Percentiles rank a stretch among this genome's conserved stretches.
Evolutionary conservation across 2,888 invertebrate species (phyloP).

Genomic region (Pheosia tremula): DNA sequence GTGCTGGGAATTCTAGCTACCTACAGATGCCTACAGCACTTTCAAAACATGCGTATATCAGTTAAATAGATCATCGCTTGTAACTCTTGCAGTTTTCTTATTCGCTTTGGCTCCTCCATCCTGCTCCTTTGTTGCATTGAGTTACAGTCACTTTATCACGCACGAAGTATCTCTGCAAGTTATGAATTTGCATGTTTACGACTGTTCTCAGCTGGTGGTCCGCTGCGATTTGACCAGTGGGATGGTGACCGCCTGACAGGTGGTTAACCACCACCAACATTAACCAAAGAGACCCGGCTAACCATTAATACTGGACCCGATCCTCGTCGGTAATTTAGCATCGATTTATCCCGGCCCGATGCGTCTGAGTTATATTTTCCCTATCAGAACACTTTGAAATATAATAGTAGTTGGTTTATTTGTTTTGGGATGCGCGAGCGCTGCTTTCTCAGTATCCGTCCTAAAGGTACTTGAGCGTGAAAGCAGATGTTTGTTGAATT

Average conservation of each 20-base stretch:
- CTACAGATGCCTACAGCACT: not conserved
- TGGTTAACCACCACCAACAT: constrained; percentile 68
- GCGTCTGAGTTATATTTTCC: constrained; percentile 63
- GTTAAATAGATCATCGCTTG: constrained; percentile 1
- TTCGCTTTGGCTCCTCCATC: constrained; percentile 25
- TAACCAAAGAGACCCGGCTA: constrained; percentile 58
- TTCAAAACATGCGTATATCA: not conserved
- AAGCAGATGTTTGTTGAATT: constrained; percentile 1
- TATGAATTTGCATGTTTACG: constrained; percentile 79
- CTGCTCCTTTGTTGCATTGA: constrained; percentile 29
- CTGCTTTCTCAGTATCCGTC: constrained; percentile 30
- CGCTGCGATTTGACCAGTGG: constrained; percentile 68
- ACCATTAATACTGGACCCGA: constrained; percentile 51
- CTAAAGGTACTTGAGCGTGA: constrained; percentile 11
- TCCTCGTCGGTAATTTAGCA: constrained; percentile 62
- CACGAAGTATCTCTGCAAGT: constrained; percentile 54
- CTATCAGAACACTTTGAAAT: constrained; percentile 61
- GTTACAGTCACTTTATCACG: constrained; percentile 52
- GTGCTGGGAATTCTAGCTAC: too few relatives aligned
- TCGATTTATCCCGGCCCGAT: constrained; percentile 60
- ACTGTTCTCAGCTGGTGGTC: constrained; percentile 74
- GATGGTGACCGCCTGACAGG: constrained; percentile 71
- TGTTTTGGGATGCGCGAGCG: constrained; percentile 40
- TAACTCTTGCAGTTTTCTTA: constrained; percentile 16
- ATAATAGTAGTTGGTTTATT: constrained; percentile 60